phyloP scores from a whole-genome alignment of 1,140 invertebrate genomes.

The Brachionus calyciflorus region DNA sequence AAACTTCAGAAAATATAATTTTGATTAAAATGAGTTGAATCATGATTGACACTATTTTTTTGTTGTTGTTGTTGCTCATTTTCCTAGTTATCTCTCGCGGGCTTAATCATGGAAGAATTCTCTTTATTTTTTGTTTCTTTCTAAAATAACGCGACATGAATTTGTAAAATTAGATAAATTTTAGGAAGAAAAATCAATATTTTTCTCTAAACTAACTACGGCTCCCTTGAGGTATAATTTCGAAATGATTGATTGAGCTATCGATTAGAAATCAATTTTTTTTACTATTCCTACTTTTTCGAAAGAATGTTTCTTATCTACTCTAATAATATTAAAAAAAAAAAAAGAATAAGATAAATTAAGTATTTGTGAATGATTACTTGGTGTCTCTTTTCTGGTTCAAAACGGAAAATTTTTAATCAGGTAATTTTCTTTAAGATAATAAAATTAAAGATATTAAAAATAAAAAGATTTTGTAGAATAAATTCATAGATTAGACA shows the following conservation, averaged over 20 bases:
- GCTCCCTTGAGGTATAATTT: conserved; percentile 16
- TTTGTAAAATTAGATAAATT: conserved; percentile 33
- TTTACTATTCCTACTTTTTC: not conserved
- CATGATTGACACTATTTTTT: too few relatives aligned
- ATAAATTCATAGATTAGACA: not conserved
- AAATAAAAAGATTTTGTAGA: too few relatives aligned
- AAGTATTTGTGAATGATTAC: conserved; percentile 5
- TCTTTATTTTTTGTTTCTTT: too few relatives aligned
- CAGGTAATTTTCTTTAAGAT: conserved; percentile 3
- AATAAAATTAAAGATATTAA: not conserved
- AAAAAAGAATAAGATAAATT: conserved; percentile 14
- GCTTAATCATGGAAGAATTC: conserved; percentile 30
- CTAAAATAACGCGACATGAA: too few relatives aligned
- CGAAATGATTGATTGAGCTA: conserved; percentile 29
- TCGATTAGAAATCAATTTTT: conserved; percentile 37
- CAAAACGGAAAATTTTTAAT: conserved; percentile 34
- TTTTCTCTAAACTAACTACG: not conserved
- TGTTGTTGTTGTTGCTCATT: too few relatives aligned
- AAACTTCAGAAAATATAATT: too few relatives aligned
- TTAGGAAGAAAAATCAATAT: conserved; percentile 6
- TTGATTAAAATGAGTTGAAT: not conserved
- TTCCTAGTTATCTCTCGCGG: conserved; percentile 10
- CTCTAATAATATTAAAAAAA: not conserved
- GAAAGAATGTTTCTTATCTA: conserved; percentile 27
- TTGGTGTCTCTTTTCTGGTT: not conserved